A percentile compares a stretch with the other conserved stretches of the same genome.
These are phyloP conservation scores for Drosophila serrata DNA, from an alignment of 1,140 invertebrate species.

Conservation along the genomic window DNA sequence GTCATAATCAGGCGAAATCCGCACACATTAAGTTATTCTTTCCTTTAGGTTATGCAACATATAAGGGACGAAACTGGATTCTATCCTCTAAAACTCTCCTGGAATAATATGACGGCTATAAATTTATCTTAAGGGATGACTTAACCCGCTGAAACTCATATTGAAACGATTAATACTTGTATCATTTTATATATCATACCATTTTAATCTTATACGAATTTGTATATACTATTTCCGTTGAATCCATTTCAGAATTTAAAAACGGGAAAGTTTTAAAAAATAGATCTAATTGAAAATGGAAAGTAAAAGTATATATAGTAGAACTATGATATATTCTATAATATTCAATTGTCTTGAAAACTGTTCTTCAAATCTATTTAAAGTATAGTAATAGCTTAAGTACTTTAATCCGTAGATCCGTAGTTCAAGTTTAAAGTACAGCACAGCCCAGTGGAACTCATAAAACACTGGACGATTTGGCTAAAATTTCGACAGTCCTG, in stretches of 20 bases:
- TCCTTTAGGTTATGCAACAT: not conserved
- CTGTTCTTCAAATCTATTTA: not conserved
- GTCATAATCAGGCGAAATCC: not conserved
- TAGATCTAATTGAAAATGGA: not conserved
- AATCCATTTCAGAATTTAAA: not conserved
- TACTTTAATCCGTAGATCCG: not conserved
- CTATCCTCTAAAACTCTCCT: not conserved
- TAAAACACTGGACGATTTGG: constrained; percentile 2
- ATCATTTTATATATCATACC: not conserved
- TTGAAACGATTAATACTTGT: not conserved
- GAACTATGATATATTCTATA: not conserved
- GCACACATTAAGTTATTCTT: not conserved
- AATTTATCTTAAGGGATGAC: not conserved
- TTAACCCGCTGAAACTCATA: not conserved
- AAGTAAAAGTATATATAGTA: not conserved
- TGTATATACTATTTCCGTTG: not conserved
- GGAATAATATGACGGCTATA: not conserved
- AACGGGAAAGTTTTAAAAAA: not conserved
- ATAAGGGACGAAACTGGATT: not conserved
- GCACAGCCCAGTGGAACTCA: not conserved
- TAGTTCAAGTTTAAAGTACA: not conserved
- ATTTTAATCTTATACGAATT: too few species aligned
- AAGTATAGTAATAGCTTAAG: not conserved
- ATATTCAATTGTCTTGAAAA: not conserved
- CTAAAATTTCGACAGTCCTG: constrained; percentile 1